Base-by-base conservation (phyloP, 2,113 vertebrate genomes). In the Acanthochromis polyacanthus region DNA sequence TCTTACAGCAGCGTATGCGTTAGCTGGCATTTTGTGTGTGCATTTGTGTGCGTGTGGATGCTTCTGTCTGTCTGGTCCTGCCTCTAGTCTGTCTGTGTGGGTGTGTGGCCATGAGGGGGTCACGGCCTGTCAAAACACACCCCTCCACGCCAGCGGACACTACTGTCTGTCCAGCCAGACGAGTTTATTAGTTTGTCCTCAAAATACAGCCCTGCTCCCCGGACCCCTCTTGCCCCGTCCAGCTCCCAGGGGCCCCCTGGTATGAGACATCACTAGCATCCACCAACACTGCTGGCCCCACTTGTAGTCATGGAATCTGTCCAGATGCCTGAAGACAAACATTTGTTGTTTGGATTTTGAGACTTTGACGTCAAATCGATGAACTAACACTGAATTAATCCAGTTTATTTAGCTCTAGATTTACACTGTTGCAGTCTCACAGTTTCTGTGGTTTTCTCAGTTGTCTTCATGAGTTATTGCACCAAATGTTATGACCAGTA, bases 131-230 rank as follows among this genome's bases (percentile, higher is more conserved):
- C 71, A 90, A 93, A 94, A 93, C 91, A 92, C 81, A 20, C 25
- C 25, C 55, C 62, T 59, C 79, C 46, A 52, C 64, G 38, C 76
- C 71, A 78, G 78, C n/a, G 83, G 82, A 88, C 87, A 84, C 81
- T 75, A 86, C 81, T 73, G 82, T 91, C 88, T 93, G 84, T 89
- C 80, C 76, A 74, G 73, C 81, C 86, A 93, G 90, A 93, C 80
- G 45, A 89, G 89, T 93, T 94, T 94, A 93, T 94, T 94, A 88
- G 91, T 94, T 90, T 93, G 89, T 80, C 85, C 85, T 89, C 81
- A 92, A 94, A 92, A 80, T 81, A 85, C 86, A 84, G 60, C 69
- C 74, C 15, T 0, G 1, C 64, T 69, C 78, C 63, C 63, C 9
- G 28, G 86, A 86, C 80, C 83, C 63, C 80, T 75, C 70, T 86